These are phyloP conservation scores for Lasioglossum baleicum DNA, from an alignment of 1,140 invertebrate genomes.

Conservation along the genomic window DNA sequence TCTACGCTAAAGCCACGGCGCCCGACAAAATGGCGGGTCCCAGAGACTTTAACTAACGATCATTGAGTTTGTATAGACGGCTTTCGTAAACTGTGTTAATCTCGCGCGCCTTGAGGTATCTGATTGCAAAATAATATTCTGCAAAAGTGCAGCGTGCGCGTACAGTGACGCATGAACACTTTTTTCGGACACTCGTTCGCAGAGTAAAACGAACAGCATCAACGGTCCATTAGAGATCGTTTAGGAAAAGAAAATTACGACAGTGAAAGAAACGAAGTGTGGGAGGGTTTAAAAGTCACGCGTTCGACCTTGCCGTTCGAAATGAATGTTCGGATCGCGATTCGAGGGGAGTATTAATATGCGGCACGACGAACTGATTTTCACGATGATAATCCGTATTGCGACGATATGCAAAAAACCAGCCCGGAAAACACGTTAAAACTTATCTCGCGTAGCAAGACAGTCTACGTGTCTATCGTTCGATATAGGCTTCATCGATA, in stretches of 20 bases:
- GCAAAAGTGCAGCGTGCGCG: no score
- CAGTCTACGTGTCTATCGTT: background rate
- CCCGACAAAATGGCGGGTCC: no score
- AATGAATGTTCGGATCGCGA: background rate
- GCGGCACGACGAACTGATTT: slow-evolving; percentile 10
- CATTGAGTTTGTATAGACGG: no score
- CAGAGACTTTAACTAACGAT: no score
- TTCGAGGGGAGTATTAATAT: background rate
- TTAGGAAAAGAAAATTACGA: background rate
- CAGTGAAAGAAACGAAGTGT: background rate
- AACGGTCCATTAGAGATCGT: background rate
- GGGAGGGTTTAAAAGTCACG: background rate
- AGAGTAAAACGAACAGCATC: background rate
- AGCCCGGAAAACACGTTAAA: slow-evolving; percentile 18
- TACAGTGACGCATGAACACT: no score
- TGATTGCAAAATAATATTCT: no score
- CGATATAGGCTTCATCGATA: slow-evolving; percentile 29
- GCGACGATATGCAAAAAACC: slow-evolving; percentile 12
- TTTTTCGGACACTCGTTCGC: no score
- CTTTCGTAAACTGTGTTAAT: no score
- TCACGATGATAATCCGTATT: background rate
- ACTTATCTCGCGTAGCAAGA: slow-evolving; percentile 21
- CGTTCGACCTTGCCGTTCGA: background rate
- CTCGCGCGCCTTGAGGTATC: no score
- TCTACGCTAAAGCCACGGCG: no score